A percentile compares a stretch with the other conserved stretches of the same genome.
These are phyloP conservation scores for Sitodiplosis mosellana DNA, from an alignment of 1,140 invertebrate species.

Conservation along the genomic window DNA sequence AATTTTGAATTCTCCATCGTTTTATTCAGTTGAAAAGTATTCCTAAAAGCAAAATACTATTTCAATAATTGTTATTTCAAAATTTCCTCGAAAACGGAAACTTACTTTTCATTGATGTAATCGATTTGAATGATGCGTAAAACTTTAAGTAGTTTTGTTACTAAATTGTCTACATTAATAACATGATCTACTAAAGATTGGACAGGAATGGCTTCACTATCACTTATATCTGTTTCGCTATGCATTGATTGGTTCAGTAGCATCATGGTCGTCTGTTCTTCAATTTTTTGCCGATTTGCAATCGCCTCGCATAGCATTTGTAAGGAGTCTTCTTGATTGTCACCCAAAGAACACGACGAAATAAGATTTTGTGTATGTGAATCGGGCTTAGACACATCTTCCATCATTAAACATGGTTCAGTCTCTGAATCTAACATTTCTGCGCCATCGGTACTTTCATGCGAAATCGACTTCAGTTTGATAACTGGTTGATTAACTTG, in stretches of 20 bases:
- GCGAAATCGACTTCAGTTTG: not conserved
- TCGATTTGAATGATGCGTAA: slow-evolving; percentile 49
- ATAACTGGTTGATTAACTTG: not conserved
- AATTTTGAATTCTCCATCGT: too few species aligned
- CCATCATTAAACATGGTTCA: slow-evolving; percentile 60
- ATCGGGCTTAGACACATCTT: slow-evolving; percentile 41
- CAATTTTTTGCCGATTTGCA: slow-evolving; percentile 33
- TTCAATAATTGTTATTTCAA: not conserved
- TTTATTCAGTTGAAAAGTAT: too few species aligned
- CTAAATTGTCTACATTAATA: slow-evolving; percentile 51
- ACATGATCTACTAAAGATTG: slow-evolving; percentile 47
- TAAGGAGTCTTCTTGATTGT: slow-evolving; percentile 33
- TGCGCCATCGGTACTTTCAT: slow-evolving; percentile 32
- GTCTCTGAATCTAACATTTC: slow-evolving; percentile 58
- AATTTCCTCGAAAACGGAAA: slow-evolving; percentile 4
- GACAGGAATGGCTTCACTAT: slow-evolving; percentile 9
- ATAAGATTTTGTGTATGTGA: slow-evolving; percentile 49
- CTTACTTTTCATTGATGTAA: slow-evolving; percentile 30
- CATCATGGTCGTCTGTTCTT: slow-evolving; percentile 12
- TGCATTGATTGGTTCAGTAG: not conserved
- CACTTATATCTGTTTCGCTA: too few species aligned
- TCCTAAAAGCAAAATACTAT: too few species aligned
- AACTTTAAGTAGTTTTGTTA: slow-evolving; percentile 54
- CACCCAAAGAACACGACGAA: slow-evolving; percentile 25
- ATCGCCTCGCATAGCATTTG: slow-evolving; percentile 46